Evolutionary conservation across 2,113 vertebrate species (phyloP).

Genomic region (Tamias sibiricus): DNA sequence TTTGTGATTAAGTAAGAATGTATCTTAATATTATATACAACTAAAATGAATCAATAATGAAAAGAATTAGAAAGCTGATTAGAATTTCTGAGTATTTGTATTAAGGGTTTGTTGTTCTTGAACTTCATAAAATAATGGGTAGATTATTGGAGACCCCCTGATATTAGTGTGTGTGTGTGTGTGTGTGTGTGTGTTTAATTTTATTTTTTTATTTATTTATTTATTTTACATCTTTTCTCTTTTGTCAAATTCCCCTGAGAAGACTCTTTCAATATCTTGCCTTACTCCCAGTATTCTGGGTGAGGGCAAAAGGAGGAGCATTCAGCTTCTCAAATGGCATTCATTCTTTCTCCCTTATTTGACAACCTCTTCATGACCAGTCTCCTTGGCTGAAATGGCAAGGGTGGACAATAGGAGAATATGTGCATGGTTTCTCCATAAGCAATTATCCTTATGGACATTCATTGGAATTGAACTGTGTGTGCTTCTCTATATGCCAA

Average conservation of each 20-base stretch:
- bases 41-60: no score
- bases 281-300: not conserved
- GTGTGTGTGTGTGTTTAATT: no score
- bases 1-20: no score
- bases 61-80: no score
- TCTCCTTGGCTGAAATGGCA: not conserved
- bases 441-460: not conserved
- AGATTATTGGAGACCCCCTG: not conserved
- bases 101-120: not conserved
- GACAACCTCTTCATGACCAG: not conserved
- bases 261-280: not conserved
- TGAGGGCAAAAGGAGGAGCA: not conserved
- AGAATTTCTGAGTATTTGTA: not conserved
- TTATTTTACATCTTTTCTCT: not conserved
- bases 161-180: no score
- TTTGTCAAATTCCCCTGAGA: not conserved
- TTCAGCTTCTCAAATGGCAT: not conserved
- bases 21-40: no score
- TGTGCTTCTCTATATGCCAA: not conserved
- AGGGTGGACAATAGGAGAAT: not conserved
- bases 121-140: not conserved
- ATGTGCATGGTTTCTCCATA: not conserved
- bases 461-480: not conserved
- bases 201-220: no score
- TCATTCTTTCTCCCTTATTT: not conserved